Evolutionary conservation across 2,113 vertebrate species (phyloP).

Genomic region (Erythrocebus patas): DNA sequence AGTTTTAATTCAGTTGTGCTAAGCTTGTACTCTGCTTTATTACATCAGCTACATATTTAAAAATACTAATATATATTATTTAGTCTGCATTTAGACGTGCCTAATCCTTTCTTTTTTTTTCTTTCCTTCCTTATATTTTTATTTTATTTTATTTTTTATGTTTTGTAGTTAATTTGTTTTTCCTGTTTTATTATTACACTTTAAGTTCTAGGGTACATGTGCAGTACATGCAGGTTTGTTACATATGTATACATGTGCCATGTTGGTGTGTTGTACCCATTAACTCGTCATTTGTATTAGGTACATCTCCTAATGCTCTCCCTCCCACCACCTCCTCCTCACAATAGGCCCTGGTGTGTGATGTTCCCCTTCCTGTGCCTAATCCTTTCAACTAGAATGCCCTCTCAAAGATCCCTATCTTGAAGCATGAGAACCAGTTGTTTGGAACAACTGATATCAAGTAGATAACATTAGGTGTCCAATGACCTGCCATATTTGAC

Average conservation of each 20-base stretch:
- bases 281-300: too few species aligned
- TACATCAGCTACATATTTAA: neutral
- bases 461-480: neutral
- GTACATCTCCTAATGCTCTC: too few species aligned
- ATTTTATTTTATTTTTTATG: too few species aligned
- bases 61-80: neutral
- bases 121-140: too few species aligned
- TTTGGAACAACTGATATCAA: neutral
- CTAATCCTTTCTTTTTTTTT: neutral
- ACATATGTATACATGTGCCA: too few species aligned
- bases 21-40: neutral
- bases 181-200: too few species aligned
- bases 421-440: neutral
- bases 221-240: too few species aligned
- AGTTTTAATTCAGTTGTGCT: neutral
- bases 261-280: too few species aligned
- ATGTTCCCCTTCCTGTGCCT: neutral
- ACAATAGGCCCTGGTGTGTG: too few species aligned
- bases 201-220: too few species aligned
- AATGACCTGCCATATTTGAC: neutral
- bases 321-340: too few species aligned
- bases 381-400: neutral
- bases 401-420: neutral
- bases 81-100: neutral
- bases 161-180: too few species aligned